Conservation (phyloP, 2,888 invertebrate genomes). For the Stegophylla sp. region DNA sequence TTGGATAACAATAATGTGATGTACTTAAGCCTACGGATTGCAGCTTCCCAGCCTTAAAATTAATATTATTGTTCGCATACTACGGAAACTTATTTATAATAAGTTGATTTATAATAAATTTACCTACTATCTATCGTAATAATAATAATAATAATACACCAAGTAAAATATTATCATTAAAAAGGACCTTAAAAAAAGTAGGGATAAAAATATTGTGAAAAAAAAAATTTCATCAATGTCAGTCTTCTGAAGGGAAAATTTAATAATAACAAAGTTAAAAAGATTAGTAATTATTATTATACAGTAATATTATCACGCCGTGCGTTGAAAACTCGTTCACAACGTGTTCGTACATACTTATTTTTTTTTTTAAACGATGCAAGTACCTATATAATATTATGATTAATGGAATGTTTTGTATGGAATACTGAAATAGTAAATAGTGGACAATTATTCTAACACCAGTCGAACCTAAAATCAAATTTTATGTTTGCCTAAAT, state of each 20-base stretch:
- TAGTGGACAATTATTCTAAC: slow-evolving; percentile 6
- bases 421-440: slow-evolving; percentile 37
- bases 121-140: neutral
- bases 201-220: slow-evolving; percentile 45
- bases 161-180: slow-evolving; percentile 14
- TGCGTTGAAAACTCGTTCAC: slow-evolving; percentile 9
- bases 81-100: too few relatives aligned
- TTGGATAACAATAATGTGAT: slow-evolving; percentile 36
- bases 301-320: slow-evolving; percentile 27
- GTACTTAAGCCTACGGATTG: slow-evolving; percentile 53
- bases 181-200: slow-evolving; percentile 2
- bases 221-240: slow-evolving; percentile 42
- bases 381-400: neutral
- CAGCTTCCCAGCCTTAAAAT: slow-evolving; percentile 58
- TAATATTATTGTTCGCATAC: too few relatives aligned
- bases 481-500: neutral
- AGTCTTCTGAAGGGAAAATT: slow-evolving; percentile 55
- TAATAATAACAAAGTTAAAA: slow-evolving; percentile 45
- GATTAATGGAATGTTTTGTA: slow-evolving; percentile 45
- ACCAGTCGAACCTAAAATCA: slow-evolving; percentile 24
- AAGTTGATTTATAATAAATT: too few relatives aligned
- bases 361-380: slow-evolving; percentile 1
- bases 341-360: neutral
- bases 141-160: neutral
- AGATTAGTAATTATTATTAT: slow-evolving; percentile 10